Base-by-base conservation (phyloP, 2,888 invertebrate species). In the Prosapia bicincta region DNA sequence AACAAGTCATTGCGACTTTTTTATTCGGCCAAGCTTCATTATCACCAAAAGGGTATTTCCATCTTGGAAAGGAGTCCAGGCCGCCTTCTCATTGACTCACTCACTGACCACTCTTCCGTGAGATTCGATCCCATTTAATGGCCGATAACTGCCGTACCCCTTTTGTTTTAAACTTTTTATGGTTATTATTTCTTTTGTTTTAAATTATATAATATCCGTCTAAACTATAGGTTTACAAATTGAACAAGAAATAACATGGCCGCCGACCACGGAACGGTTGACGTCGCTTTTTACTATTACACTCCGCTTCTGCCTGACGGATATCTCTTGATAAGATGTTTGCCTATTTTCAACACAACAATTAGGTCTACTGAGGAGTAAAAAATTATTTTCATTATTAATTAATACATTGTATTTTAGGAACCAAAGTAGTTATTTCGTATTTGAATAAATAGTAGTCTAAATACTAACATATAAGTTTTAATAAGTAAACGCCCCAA, bases 151-250 rank as follows among this genome's bases (percentile, higher is more conserved):
- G 20, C 54, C 20, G 54, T 20, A 54, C 20, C 74, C 74, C 74
- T 74, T 74, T 74, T 74, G 74, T 74, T 69, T 66, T 66, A 54
- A 20, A 74, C 69, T 28, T 69, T 74, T 69, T 74, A 74, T 74
- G 74, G 25, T 74, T 69, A 74, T 74, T 74, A 74, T 74, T 74
- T 74, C 74, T 74, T 54, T 74, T 74, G 74, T 74, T 69, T 74
- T 74, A 74, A 74, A 74, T 74, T 74, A 74, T 74, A 74, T 69
- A 74, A 74, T 74, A 69, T 74, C 74, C 69, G 69, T 15, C 69
- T 74, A 74, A 74, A 74, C 54, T 74, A 74, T 30, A 32, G 74
- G 74, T 74, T 68, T 74, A 69, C 54, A 69, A 74, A 74, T 69
- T 74, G 74, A 69, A 69, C 69, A 69, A 74, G 69, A 69, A 65